phyloP scores from a whole-genome alignment of 1,140 invertebrate species.

The Cryptotermes secundus region DNA sequence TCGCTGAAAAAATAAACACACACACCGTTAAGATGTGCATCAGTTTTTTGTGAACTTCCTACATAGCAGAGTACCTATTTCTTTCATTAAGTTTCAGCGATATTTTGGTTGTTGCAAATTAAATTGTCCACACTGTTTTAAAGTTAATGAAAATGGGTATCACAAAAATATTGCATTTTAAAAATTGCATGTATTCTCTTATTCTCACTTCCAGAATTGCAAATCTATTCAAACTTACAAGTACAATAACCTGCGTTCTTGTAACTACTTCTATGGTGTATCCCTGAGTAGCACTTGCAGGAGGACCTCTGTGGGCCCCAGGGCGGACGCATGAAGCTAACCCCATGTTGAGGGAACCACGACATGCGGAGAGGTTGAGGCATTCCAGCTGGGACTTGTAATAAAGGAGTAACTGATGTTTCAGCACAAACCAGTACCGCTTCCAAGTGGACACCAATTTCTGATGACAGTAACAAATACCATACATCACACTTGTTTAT shows the following conservation, averaged over 20 bases:
- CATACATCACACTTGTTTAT: too few relatives aligned
- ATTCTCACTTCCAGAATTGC: background rate
- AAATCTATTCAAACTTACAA: slow-evolving; percentile 45
- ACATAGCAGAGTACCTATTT: too few relatives aligned
- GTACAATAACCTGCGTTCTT: slow-evolving; percentile 49
- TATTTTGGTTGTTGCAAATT: too few relatives aligned
- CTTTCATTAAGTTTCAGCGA: too few relatives aligned
- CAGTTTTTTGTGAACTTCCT: too few relatives aligned
- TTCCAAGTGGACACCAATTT: slow-evolving; percentile 52
- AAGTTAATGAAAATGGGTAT: too few relatives aligned
- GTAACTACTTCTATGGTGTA: slow-evolving; percentile 47
- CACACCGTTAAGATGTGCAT: too few relatives aligned
- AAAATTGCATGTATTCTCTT: too few relatives aligned
- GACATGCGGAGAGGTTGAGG: slow-evolving; percentile 52
- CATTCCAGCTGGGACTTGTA: slow-evolving; percentile 55
- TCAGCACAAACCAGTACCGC: slow-evolving; percentile 56
- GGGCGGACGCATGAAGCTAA: slow-evolving; percentile 47
- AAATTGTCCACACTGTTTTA: too few relatives aligned
- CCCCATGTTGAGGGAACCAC: slow-evolving; percentile 55
- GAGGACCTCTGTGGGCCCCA: slow-evolving; percentile 36
- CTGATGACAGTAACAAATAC: slow-evolving; percentile 38
- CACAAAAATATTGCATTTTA: too few relatives aligned
- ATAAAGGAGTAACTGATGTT: slow-evolving; percentile 54
- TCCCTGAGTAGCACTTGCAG: slow-evolving; percentile 42
- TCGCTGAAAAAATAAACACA: slow-evolving; percentile 44